Percentiles rank a stretch among this genome's conserved stretches.
phyloP scores from a whole-genome alignment of 2,797 vertebrate species.

The Molossus alvarezi region DNA sequence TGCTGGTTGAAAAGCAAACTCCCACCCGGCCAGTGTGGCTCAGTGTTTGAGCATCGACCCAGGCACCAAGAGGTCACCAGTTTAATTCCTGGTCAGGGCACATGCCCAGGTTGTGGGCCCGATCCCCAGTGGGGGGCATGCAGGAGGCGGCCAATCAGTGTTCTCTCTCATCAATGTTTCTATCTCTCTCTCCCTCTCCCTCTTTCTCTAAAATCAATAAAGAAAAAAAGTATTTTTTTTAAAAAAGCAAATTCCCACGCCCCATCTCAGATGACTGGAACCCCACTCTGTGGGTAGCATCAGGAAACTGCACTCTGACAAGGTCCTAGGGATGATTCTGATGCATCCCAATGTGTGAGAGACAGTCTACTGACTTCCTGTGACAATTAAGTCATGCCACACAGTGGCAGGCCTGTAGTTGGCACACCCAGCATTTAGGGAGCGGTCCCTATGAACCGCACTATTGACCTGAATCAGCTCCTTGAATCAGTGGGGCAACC shows the following conservation, averaged over 20 bases:
- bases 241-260: neutral
- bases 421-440: accelerated
- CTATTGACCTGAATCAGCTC: neutral
- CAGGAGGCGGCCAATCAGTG: no score
- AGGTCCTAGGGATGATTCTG: neutral
- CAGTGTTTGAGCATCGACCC: no score
- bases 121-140: no score
- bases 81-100: no score
- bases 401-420: accelerated
- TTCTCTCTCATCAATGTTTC: no score
- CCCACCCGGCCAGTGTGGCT: no score
- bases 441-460: neutral
- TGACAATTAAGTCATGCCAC: neutral
- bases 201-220: no score
- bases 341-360: neutral
- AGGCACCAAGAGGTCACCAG: no score
- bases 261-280: neutral
- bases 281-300: neutral
- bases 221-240: no score
- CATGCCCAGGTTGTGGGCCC: no score
- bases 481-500: neutral
- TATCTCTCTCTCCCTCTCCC: no score
- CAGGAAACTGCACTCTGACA: neutral
- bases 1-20: neutral
- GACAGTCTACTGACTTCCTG: neutral